Evolutionary conservation across 2,797 vertebrate species (phyloP).

Genomic region (Sternotherus odoratus): DNA sequence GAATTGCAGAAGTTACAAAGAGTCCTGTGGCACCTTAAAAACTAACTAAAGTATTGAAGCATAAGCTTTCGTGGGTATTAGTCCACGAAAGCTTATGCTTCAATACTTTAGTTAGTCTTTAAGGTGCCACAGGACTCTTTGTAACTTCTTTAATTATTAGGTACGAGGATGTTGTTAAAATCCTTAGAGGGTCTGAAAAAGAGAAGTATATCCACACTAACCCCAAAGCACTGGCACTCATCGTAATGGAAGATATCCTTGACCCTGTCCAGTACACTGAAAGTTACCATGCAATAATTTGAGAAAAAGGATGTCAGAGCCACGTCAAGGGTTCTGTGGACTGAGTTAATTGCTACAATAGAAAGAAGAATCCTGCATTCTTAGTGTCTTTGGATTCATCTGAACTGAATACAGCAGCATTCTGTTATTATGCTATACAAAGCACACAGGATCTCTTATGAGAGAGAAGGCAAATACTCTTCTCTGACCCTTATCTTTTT

Average conservation of each 20-base stretch:
- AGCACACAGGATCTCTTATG: no score
- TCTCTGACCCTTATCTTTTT: conserved; percentile 28
- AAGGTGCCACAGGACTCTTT: no score
- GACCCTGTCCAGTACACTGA: neutral
- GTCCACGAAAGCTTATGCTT: no score
- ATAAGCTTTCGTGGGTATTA: no score
- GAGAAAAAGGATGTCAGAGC: conserved; percentile 16
- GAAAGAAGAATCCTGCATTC: conserved; percentile 12
- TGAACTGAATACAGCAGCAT: conserved; percentile 62
- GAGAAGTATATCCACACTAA: neutral
- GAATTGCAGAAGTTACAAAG: no score
- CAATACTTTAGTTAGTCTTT: no score
- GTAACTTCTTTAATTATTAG: neutral
- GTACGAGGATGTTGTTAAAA: neutral
- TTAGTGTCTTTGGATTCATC: conserved; percentile 47
- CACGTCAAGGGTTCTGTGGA: neutral
- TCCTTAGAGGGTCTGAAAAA: neutral
- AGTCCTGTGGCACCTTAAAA: no score
- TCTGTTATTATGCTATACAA: no score
- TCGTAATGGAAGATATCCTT: neutral
- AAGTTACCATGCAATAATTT: neutral
- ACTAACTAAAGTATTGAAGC: no score
- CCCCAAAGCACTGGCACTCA: neutral
- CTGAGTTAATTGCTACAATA: conserved; percentile 51
- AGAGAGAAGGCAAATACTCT: neutral